Conservation (phyloP, 1,140 invertebrate genomes). For the Diprion similis region DNA sequence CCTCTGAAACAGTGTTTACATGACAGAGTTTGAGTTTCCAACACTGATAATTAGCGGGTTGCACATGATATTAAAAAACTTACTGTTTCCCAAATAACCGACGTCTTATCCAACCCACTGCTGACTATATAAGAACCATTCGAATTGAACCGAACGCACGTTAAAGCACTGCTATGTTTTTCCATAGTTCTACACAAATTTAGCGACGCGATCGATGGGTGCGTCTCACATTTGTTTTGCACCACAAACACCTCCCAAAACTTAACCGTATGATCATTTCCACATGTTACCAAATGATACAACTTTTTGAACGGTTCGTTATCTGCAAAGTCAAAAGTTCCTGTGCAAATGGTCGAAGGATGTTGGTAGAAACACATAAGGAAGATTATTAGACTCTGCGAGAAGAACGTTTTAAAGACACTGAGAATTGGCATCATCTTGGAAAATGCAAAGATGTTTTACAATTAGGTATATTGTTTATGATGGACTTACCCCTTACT, state of each 20-base stretch:
- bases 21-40: not conserved
- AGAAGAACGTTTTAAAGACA: no score
- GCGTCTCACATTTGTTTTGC: slow-evolving; percentile 40
- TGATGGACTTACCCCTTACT: slow-evolving; percentile 39
- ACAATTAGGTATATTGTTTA: not conserved
- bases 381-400: no score
- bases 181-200: slow-evolving; percentile 43
- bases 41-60: slow-evolving; percentile 20
- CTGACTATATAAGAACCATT: slow-evolving; percentile 70
- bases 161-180: slow-evolving; percentile 64
- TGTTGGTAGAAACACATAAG: no score
- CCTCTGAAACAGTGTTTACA: slow-evolving; percentile 33
- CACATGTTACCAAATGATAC: slow-evolving; percentile 72
- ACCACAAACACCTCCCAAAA: slow-evolving; percentile 70
- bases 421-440: no score
- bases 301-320: slow-evolving; percentile 55
- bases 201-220: slow-evolving; percentile 38
- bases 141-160: slow-evolving; percentile 68
- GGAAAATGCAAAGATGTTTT: not conserved
- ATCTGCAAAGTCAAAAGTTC: slow-evolving; percentile 38
- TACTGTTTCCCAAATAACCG: slow-evolving; percentile 73
- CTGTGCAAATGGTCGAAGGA: not conserved
- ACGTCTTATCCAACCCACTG: slow-evolving; percentile 73
- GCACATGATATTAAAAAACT: slow-evolving; percentile 21
- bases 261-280: slow-evolving; percentile 77